Evolutionary conservation across 1,140 invertebrate genomes (phyloP).

Genomic region (Lordiphosa stackelbergi): DNA sequence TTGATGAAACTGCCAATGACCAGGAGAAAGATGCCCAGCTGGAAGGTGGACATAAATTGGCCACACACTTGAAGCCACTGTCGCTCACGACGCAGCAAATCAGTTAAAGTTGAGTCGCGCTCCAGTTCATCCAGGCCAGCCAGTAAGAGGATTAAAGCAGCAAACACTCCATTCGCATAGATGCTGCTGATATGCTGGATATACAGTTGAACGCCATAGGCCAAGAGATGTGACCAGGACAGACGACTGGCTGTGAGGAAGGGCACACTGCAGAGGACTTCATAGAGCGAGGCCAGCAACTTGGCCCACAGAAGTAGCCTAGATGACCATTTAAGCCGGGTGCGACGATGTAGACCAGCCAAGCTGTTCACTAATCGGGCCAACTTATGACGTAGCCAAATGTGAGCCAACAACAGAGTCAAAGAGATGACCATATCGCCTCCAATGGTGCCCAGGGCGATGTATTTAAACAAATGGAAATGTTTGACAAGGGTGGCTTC

Average conservation of each 20-base stretch:
- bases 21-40: conserved; percentile 56
- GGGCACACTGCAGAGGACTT: conserved; percentile 58
- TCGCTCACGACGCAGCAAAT: conserved; percentile 14
- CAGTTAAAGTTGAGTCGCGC: background rate
- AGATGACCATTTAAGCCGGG: conserved; percentile 16
- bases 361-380: conserved; percentile 29
- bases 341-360: conserved; percentile 14
- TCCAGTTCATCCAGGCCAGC: conserved; percentile 26
- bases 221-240: conserved; percentile 42
- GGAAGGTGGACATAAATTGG: conserved; percentile 24
- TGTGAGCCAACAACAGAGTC: conserved; percentile 27
- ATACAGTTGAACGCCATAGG: conserved; percentile 53
- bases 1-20: conserved; percentile 58
- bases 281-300: conserved; percentile 52
- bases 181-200: conserved; percentile 60
- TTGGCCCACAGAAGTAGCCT: conserved; percentile 50
- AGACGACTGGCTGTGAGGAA: conserved; percentile 42
- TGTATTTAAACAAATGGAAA: conserved; percentile 42
- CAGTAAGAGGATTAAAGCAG: conserved; percentile 42
- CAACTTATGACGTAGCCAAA: conserved; percentile 37
- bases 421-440: conserved; percentile 49
- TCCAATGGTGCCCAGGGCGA: conserved; percentile 47
- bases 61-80: conserved; percentile 22
- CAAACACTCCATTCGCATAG: conserved; percentile 56
- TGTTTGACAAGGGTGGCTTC: conserved; percentile 53